These are phyloP conservation scores for Nymphalis urticae DNA, from an alignment of 2,888 invertebrate genomes.

Conservation along the genomic window DNA sequence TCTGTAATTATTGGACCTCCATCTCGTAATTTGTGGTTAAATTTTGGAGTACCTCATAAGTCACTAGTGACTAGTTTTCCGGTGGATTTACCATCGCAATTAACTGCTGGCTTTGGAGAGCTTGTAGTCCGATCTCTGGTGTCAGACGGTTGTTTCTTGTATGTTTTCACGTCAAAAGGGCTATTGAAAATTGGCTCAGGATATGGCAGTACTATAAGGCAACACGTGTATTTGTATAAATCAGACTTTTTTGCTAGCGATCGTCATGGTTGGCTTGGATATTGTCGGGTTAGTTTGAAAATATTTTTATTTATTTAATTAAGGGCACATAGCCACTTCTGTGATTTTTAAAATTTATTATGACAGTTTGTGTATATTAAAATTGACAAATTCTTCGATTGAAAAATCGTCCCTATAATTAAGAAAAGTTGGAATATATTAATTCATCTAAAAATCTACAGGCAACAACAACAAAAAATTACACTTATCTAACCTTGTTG, in stretches of 20 bases:
- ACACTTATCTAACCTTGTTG: slow-evolving; percentile 27
- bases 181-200: slow-evolving; percentile 97
- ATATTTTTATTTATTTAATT: not conserved
- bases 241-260: slow-evolving; percentile 90
- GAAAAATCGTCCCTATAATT: too few relatives aligned
- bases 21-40: slow-evolving; percentile 92
- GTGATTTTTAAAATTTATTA: too few relatives aligned
- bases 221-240: slow-evolving; percentile 93
- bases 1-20: slow-evolving; percentile 92
- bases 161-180: slow-evolving; percentile 91
- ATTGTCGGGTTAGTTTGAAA: slow-evolving; percentile 84
- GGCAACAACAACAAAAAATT: not conserved
- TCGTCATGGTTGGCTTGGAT: slow-evolving; percentile 91
- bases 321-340: too few relatives aligned
- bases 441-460: too few relatives aligned
- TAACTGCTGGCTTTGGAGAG: slow-evolving; percentile 61
- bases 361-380: too few relatives aligned
- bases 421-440: too few relatives aligned
- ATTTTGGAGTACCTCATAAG: slow-evolving; percentile 91
- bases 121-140: slow-evolving; percentile 84
- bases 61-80: slow-evolving; percentile 86
- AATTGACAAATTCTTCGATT: too few relatives aligned
- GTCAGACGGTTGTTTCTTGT: slow-evolving; percentile 95
- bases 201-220: slow-evolving; percentile 94
- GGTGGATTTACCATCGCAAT: slow-evolving; percentile 67